Percentiles rank a stretch among this genome's conserved stretches.
Evolutionary conservation across 2,113 vertebrate genomes (phyloP).

Genomic region (Cacatua alba): DNA sequence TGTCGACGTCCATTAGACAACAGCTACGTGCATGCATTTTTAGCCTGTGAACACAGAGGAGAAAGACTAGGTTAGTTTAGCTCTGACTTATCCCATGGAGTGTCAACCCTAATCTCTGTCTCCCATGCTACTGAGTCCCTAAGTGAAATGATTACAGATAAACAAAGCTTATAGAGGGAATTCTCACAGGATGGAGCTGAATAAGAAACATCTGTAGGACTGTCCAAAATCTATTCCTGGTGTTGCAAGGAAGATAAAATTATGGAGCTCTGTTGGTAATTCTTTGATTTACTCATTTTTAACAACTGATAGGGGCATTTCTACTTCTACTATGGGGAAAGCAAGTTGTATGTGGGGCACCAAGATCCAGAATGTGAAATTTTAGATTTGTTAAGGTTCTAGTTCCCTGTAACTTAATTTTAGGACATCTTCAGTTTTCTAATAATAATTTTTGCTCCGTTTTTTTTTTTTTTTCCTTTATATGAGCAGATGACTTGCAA

Average conservation of each 20-base stretch:
- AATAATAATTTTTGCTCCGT: not conserved
- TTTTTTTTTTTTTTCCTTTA: not conserved
- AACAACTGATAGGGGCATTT: not conserved
- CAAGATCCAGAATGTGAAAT: not conserved
- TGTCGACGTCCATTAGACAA: not conserved
- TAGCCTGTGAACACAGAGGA: not conserved
- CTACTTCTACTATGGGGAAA: not conserved
- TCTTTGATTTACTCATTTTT: not conserved
- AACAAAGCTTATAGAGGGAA: not conserved
- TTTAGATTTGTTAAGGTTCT: not conserved
- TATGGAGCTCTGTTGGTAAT: not conserved
- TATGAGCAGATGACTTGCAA: conserved; percentile 79
- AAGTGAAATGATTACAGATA: not conserved
- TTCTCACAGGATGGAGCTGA: not conserved
- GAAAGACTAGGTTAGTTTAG: not conserved
- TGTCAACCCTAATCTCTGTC: not conserved
- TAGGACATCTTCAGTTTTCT: not conserved
- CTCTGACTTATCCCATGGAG: not conserved
- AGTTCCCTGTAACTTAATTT: not conserved
- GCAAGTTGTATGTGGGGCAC: not conserved
- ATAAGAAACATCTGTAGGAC: not conserved
- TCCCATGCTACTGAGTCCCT: not conserved
- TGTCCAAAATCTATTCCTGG: not conserved
- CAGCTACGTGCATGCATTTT: not conserved
- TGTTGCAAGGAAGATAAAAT: not conserved